Conservation (phyloP, 2,888 invertebrate genomes). For the Eutolmus rufibarbis region DNA sequence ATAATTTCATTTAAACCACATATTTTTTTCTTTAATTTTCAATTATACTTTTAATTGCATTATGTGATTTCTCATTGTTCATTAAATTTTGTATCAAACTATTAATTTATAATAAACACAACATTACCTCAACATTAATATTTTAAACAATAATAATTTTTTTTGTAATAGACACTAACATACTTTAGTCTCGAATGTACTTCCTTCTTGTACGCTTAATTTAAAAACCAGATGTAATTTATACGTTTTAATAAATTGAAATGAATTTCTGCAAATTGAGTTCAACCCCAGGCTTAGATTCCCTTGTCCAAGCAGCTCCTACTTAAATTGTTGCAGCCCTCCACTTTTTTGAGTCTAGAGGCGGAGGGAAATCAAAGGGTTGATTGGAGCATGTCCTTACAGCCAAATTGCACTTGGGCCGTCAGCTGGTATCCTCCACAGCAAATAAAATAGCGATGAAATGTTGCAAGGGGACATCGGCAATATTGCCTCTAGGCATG, state of each 20-base stretch:
- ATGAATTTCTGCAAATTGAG: background rate
- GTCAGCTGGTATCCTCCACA: constrained; percentile 17
- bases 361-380: constrained; percentile 25
- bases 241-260: background rate
- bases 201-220: background rate
- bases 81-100: no score
- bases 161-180: background rate
- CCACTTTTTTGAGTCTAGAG: background rate
- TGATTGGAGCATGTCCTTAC: constrained; percentile 19
- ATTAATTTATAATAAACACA: no score
- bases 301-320: background rate
- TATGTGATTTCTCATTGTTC: no score
- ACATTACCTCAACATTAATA: no score
- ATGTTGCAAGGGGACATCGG: constrained; percentile 17
- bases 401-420: constrained; percentile 23
- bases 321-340: background rate
- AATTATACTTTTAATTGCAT: no score
- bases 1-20: no score
- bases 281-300: background rate
- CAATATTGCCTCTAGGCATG: constrained; percentile 17
- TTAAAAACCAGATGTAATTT: background rate
- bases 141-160: background rate
- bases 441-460: constrained; percentile 29
- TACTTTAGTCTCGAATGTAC: background rate
- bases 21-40: no score